Evolutionary conservation across 2,113 vertebrate species (phyloP), one percentile per base, ranked within the genome.

Genomic region (human (Homo sapiens)): DNA sequence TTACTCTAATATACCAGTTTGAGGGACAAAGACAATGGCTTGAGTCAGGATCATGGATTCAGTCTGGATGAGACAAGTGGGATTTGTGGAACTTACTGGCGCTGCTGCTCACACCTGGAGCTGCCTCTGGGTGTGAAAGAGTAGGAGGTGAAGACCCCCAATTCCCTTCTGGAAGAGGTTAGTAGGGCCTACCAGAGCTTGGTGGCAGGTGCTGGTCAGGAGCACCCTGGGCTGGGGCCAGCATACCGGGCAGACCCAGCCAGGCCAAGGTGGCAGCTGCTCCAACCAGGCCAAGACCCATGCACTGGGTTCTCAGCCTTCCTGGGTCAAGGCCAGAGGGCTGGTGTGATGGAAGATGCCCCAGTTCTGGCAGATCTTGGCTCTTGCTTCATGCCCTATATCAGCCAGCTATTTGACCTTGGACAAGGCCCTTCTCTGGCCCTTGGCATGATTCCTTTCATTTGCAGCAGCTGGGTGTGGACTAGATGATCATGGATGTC

Each of bases 401-500:
- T 17, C 72, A 32, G 52, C 79, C 76, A 72, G 50, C 38, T 52
- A 2, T 9, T 8, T 82, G 79, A 86, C 90, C 82, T 86, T 86
- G 66, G 45, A 45, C n/a, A 25, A 90, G 57, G 59, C 45, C 59
- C 23, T 50, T 75, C 89, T 93, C 40, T 89, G 94, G 23, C 25
- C 40, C 66, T 96, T 72, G 84, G 84, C 27, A 0, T 35, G 94
- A 78, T 66, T 75, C 72, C 94, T 93, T 93, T 81, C 50, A 78
- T 59, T 45, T 25, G 70, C 14, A 30, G 38, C 72, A 61, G n/a
- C 40, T 2, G 8, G 45, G 45, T 17, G 52, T 61, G 40, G 48
- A 52, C 70, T 94, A 40, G 40, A 32, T 91, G 45, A 30, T 61
- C 40, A 80, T 2, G 5, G 48, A 57, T 93, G 45, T 83, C 55